Base-by-base conservation (phyloP, 2,888 invertebrate species). In the Melanchra persicariae region DNA sequence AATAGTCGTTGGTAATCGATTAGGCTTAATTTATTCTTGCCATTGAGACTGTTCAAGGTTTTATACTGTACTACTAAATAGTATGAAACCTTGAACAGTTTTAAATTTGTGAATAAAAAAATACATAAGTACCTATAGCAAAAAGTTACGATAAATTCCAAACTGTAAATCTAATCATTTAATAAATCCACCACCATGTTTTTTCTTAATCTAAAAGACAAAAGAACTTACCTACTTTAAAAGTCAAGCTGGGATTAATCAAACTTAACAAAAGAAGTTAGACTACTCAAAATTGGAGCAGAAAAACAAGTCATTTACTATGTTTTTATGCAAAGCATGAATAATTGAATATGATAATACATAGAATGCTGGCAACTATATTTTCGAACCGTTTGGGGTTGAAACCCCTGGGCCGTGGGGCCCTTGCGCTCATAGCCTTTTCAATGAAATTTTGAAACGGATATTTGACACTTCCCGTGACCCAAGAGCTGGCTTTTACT, bases 321-420 rank as follows among this genome's bases (percentile, higher is more conserved):
- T 47, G 52, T 79, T 81, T 67, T 81, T 65, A 26, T 55, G 19
- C 12, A 10, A 57, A 67, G 26, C 61, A 69, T 55, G 63, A 79
- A 79, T 45, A 19, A 45, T 19, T 55, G 60, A 79, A 79, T 78
- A 78, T 78, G 82, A 7, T 82, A 82, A 82, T 70, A 52, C n/a
- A n/a, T n/a, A n/a, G n/a, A n/a, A n/a, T n/a, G n/a, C n/a, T n/a
- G n/a, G n/a, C n/a, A n/a, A n/a, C n/a, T n/a, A n/a, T n/a, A n/a
- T n/a, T n/a, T n/a, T n/a, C n/a, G n/a, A n/a, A n/a, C n/a, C n/a
- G n/a, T n/a, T n/a, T n/a, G n/a, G n/a, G n/a, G n/a, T n/a, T n/a
- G n/a, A n/a, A n/a, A n/a, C n/a, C n/a, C n/a, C n/a, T n/a, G n/a
- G n/a, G n/a, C n/a, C n/a, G n/a, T n/a, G n/a, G n/a, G n/a, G n/a